Percentiles rank a stretch among this genome's conserved stretches.
Conservation (phyloP, 2,888 invertebrate genomes). For the Ophioninae sp. region DNA sequence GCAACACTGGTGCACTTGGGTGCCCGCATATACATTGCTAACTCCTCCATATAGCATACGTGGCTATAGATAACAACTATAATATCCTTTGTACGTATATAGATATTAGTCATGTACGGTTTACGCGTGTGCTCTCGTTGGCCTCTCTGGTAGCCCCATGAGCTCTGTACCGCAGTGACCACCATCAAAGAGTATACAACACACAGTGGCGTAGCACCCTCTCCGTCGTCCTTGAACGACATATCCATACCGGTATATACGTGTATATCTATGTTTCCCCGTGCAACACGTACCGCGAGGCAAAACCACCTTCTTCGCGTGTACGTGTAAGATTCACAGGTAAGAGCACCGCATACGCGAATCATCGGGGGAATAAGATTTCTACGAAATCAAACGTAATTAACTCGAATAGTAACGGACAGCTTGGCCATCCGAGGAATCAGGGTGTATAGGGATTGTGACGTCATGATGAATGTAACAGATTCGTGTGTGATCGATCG, state of each 20-base stretch:
- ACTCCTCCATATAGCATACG: conserved; percentile 49
- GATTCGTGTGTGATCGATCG: background rate
- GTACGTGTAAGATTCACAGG: conserved; percentile 11
- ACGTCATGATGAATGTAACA: conserved; percentile 20
- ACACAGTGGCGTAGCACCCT: conserved; percentile 77
- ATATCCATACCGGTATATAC: conserved; percentile 26
- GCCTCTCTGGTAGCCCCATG: conserved; percentile 65
- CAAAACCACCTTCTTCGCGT: conserved; percentile 26
- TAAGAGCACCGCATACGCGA: background rate
- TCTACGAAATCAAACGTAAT: conserved; percentile 41
- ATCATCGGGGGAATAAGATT: background rate
- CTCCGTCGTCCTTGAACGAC: conserved; percentile 63
- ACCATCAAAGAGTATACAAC: conserved; percentile 41
- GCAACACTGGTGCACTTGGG: conserved; percentile 54
- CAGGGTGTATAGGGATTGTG: background rate
- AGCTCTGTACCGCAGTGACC: conserved; percentile 43
- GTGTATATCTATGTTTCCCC: conserved; percentile 21
- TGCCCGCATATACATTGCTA: conserved; percentile 48
- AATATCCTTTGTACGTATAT: conserved; percentile 41
- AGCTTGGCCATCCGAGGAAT: conserved; percentile 1
- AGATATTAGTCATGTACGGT: conserved; percentile 29
- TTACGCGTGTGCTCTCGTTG: conserved; percentile 74
- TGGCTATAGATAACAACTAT: conserved; percentile 65
- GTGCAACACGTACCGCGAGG: conserved; percentile 22
- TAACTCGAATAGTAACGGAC: conserved; percentile 40